Evolutionary conservation across 2,113 vertebrate species (phyloP), one percentile per base, ranked within the genome.

Genomic region (Gavialis gangeticus): DNA sequence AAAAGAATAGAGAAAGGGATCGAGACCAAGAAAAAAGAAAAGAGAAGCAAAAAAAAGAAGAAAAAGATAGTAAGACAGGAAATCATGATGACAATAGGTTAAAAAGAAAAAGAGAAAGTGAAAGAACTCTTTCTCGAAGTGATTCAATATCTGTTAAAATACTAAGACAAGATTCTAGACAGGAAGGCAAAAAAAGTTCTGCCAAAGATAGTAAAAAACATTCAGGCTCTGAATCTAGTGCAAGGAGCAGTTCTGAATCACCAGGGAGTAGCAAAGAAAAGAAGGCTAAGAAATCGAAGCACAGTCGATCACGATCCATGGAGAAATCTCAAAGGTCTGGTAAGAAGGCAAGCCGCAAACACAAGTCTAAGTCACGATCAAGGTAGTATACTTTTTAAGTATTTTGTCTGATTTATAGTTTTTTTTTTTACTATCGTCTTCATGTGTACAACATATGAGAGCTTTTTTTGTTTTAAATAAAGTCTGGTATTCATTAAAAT

Each of bases 271-370:
- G 99, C 98, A 99, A 99, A 98, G 99, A 99, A 97, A 99, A 99
- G 98, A 99, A 99, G 98, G 98, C 99, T 92, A 99, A 99, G 98
- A 99, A 99, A 98, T 98, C 98, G 90, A 99, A 99, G 98, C 99
- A 99, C 98, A 99, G 99, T 98, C 99, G 99, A 84, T 99, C 99
- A 98, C 98, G 98, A 97, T 99, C 99, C 96, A 91, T 98, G 99
- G 99, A 99, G 99, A 99, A 99, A 99, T 99, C 99, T 98, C 99
- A 99, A 99, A 99, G 99, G 99, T 99, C 99, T 99, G 99, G 99
- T 99, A 99, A 99, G 99, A 99, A 99, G 99, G 99, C 99, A 99
- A 99, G 99, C 99, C 99, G 99, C 99, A 99, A 99, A 99, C 99
- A 99, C 99, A 99, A 99, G 99, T 99, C 99, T 99, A 99, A 99